phyloP scores from a whole-genome alignment of 2,113 vertebrate species.

The Percina caprodes region DNA sequence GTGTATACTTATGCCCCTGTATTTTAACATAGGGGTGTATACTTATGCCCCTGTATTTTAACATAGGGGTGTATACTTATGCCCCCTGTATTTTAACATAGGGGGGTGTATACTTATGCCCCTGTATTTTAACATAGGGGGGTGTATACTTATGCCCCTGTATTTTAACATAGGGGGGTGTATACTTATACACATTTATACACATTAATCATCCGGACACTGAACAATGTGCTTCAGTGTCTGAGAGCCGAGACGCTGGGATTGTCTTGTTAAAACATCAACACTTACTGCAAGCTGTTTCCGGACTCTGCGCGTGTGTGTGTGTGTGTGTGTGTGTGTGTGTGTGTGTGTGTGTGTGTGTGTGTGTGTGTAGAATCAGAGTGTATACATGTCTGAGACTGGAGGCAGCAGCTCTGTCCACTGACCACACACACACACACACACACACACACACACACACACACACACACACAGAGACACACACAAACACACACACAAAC shows the following conservation, averaged over 20 bases:
- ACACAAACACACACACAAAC: too few relatives aligned
- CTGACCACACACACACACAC: constrained; percentile 41
- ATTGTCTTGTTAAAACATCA: constrained; percentile 45
- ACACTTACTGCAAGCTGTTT: constrained; percentile 40
- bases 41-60: too few relatives aligned
- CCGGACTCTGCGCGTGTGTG: constrained; percentile 9
- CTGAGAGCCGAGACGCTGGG: constrained; percentile 2
- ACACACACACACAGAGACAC: background rate
- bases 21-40: too few relatives aligned
- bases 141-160: too few relatives aligned
- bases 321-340: constrained; percentile 17
- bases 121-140: too few relatives aligned
- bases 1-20: too few relatives aligned
- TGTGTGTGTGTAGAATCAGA: background rate
- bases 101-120: too few relatives aligned
- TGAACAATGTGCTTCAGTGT: background rate
- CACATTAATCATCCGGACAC: background rate
- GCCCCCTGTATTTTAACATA: too few relatives aligned
- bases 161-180: too few relatives aligned
- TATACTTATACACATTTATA: too few relatives aligned
- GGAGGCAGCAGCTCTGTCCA: constrained; percentile 38
- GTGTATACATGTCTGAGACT: constrained; percentile 28
- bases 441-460: background rate
- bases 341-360: constrained; percentile 9
- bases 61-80: too few relatives aligned